phyloP scores from a whole-genome alignment of 2,888 invertebrate genomes.

The Abscondita cerata region DNA sequence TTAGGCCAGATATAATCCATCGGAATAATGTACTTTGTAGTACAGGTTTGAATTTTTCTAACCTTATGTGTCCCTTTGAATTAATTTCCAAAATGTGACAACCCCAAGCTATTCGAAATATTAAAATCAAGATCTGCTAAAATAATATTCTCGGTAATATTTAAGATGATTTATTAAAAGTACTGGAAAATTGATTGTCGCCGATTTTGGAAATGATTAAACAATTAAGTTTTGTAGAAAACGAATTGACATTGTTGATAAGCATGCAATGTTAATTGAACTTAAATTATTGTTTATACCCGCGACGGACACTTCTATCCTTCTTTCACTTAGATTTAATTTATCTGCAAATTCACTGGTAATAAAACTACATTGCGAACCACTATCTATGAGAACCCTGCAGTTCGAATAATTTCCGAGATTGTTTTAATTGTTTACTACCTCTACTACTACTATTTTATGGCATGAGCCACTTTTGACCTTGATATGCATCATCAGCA shows the following conservation, averaged over 20 bases:
- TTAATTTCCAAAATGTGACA: conserved; percentile 8
- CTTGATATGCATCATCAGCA: not conserved
- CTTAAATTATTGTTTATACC: not conserved
- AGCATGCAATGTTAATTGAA: not conserved
- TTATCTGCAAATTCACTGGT: conserved; percentile 15
- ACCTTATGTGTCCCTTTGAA: conserved; percentile 15
- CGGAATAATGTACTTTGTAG: no score
- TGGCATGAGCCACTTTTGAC: not conserved
- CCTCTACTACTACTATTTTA: not conserved
- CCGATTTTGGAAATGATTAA: not conserved
- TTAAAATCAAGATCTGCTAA: conserved; percentile 3
- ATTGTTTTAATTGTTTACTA: not conserved
- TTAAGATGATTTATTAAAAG: not conserved
- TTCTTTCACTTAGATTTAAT: not conserved
- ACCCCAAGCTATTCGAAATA: not conserved
- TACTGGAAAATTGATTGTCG: not conserved
- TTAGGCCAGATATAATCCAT: no score
- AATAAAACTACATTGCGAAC: not conserved
- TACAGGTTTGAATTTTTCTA: no score
- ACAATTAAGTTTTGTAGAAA: not conserved
- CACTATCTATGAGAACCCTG: not conserved
- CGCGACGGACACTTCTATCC: not conserved
- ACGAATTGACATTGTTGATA: not conserved
- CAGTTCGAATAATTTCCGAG: not conserved
- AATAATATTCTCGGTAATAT: not conserved